Percentiles rank a stretch among this genome's conserved stretches.
phyloP scores from a whole-genome alignment of 2,113 vertebrate genomes.

The Boulengeromyrus knoepffleri region DNA sequence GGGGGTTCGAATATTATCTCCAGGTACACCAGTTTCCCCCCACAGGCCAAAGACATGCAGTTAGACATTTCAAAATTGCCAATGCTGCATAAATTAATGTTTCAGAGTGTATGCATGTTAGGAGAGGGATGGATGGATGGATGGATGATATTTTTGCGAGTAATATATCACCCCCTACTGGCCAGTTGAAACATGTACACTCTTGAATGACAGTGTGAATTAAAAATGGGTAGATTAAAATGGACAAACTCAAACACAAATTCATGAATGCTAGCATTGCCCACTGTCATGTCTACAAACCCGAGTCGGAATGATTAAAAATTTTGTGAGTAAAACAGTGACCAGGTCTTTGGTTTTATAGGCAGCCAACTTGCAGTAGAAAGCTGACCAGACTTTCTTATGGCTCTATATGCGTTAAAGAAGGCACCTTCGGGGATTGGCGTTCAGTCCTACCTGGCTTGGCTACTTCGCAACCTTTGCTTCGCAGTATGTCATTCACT shows the following conservation, averaged over 20 bases:
- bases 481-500: slow-evolving; percentile 74
- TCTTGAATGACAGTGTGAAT: not conserved
- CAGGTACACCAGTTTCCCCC: not conserved
- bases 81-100: not conserved
- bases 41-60: not conserved
- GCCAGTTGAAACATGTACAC: not conserved
- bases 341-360: not conserved
- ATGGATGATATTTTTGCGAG: not conserved
- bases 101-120: not conserved
- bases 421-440: not conserved
- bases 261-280: not conserved
- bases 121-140: not conserved
- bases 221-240: not conserved
- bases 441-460: slow-evolving; percentile 65
- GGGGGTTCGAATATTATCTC: not conserved
- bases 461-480: slow-evolving; percentile 73
- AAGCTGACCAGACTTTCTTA: not conserved
- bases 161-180: not conserved
- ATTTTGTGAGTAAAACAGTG: not conserved
- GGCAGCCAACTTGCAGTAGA: not conserved
- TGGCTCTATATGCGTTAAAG: not conserved
- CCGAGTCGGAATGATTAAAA: not conserved
- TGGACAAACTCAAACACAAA: not conserved
- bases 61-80: not conserved
- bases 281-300: not conserved